Percentiles rank a stretch among this genome's conserved stretches.
These are phyloP conservation scores for Phataginus tetradactyla DNA, from an alignment of 2,797 vertebrate species.

Conservation along the genomic window DNA sequence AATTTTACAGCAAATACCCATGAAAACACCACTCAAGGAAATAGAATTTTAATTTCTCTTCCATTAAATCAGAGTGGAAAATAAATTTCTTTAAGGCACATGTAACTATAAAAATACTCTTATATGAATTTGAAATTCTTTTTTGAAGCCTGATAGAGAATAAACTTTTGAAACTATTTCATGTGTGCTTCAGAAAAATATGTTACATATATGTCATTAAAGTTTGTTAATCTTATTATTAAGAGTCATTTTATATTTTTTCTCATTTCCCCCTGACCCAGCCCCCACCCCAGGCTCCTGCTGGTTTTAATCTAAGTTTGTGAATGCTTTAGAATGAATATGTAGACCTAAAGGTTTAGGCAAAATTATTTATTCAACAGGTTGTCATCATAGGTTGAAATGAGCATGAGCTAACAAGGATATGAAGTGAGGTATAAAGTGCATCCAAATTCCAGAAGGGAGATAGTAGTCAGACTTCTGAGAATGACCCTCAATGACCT, in stretches of 20 bases:
- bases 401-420: neutral
- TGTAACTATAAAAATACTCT: conserved; percentile 27
- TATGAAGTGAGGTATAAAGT: neutral
- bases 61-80: conserved; percentile 13
- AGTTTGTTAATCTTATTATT: neutral
- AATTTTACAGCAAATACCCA: neutral
- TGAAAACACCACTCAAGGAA: conserved; percentile 18
- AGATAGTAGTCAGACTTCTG: neutral
- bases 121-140: neutral
- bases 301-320: neutral
- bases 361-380: neutral
- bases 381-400: neutral
- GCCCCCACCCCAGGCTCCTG: neutral
- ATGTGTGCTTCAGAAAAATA: neutral
- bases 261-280: neutral
- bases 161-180: conserved; percentile 43
- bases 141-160: neutral
- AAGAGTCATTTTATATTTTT: neutral
- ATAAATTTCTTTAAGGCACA: neutral
- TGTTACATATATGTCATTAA: neutral
- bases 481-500: neutral
- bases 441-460: neutral
- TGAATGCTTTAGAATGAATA: neutral
- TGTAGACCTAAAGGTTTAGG: neutral
- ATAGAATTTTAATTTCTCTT: conserved; percentile 18